Percentiles rank a stretch among this genome's conserved stretches.
Evolutionary conservation across 2,113 vertebrate species (phyloP).

Genomic region (Nipponia nippon): DNA sequence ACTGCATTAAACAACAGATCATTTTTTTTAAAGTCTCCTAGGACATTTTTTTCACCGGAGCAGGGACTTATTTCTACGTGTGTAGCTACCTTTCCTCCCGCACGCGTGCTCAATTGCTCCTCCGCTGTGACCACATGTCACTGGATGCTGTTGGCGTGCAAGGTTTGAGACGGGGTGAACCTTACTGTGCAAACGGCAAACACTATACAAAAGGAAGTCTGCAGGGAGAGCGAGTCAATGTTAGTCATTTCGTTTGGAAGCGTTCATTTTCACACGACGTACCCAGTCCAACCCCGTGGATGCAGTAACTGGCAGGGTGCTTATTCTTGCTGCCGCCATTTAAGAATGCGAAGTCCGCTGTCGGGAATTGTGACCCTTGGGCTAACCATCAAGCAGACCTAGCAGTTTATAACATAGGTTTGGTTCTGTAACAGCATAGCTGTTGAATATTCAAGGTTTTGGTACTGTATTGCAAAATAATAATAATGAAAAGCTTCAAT

Average conservation of each 20-base stretch:
- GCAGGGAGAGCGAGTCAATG: not conserved
- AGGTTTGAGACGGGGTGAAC: not conserved
- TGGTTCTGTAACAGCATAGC: not conserved
- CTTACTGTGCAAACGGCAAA: not conserved
- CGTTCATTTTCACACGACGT: not conserved
- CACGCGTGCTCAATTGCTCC: not conserved
- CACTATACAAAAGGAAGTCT: not conserved
- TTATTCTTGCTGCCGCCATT: not conserved
- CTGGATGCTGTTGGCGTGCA: accelerated
- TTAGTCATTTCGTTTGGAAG: not conserved
- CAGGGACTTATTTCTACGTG: not conserved
- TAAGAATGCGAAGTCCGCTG: not conserved
- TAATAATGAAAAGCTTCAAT: not conserved
- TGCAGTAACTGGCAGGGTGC: not conserved
- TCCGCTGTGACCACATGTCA: not conserved
- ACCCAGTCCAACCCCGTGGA: accelerated
- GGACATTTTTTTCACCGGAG: not conserved
- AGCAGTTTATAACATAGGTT: not conserved
- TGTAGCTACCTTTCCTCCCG: not conserved
- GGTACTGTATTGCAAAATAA: not conserved
- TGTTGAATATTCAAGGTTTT: not conserved
- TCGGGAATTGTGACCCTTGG: not conserved
- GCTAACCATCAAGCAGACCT: not conserved
- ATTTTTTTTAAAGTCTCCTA: not conserved
- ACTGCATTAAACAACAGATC: not conserved